These are phyloP conservation scores for Mastacembelus armatus DNA, from an alignment of 2,797 vertebrate genomes.

Conservation along the genomic window DNA sequence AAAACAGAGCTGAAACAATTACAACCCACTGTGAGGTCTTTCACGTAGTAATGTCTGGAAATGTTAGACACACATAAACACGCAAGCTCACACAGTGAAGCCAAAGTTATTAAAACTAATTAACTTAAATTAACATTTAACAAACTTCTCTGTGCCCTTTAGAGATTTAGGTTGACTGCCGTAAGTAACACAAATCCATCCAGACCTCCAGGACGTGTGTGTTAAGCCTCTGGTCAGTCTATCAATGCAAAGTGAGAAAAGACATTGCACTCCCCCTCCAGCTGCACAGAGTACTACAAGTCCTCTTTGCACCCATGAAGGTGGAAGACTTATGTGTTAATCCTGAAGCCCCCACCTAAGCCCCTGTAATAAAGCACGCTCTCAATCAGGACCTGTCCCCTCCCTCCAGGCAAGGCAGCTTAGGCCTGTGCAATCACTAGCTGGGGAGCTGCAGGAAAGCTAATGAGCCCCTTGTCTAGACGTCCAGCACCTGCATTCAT, in stretches of 20 bases:
- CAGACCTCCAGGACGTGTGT: conserved; percentile 72
- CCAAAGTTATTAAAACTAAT: conserved; percentile 80
- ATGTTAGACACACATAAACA: conserved; percentile 69
- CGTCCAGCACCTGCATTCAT: conserved; percentile 80
- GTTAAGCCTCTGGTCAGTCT: conserved; percentile 82
- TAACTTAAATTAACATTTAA: conserved; percentile 81
- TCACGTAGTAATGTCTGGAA: conserved; percentile 53
- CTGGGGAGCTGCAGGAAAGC: conserved; percentile 83
- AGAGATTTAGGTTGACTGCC: conserved; percentile 77
- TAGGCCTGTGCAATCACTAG: conserved; percentile 83
- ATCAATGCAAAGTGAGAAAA: conserved; percentile 82
- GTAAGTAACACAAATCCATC: conserved; percentile 80
- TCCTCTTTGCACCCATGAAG: conserved; percentile 80
- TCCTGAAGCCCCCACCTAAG: conserved; percentile 81
- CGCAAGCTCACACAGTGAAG: conserved; percentile 40
- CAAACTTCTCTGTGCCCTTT: conserved; percentile 72
- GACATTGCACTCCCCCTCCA: conserved; percentile 70
- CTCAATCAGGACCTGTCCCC: conserved; percentile 85
- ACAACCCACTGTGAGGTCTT: conserved; percentile 64
- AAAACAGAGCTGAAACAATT: conserved; percentile 68
- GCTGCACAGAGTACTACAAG: conserved; percentile 72
- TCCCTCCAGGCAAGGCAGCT: conserved; percentile 74
- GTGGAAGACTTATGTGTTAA: conserved; percentile 84
- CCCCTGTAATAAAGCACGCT: conserved; percentile 84
- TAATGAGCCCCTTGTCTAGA: conserved; percentile 86